Evolutionary conservation across 1,140 invertebrate species (phyloP).

Genomic region (Lasioglossum baleicum): DNA sequence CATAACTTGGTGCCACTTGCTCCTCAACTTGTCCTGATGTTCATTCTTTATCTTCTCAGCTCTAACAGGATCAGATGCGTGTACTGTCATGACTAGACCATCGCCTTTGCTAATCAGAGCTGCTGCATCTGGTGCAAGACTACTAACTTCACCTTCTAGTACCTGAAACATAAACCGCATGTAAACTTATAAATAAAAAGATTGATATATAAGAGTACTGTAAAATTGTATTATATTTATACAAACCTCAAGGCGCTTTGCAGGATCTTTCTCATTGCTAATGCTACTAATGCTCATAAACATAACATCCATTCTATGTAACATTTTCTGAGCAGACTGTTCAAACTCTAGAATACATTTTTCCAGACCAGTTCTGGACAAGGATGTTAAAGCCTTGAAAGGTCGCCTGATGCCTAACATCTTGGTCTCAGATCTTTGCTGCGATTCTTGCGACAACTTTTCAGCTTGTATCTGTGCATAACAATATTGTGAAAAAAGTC

Average conservation of each 20-base stretch:
- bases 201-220: neutral
- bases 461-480: constrained; percentile 53
- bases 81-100: constrained; percentile 85
- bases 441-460: constrained; percentile 38
- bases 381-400: constrained; percentile 35
- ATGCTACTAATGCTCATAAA: constrained; percentile 84
- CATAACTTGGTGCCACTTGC: constrained; percentile 85
- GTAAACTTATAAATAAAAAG: neutral
- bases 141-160: constrained; percentile 83
- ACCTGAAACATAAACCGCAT: constrained; percentile 74
- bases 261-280: constrained; percentile 84
- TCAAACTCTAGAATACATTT: constrained; percentile 81
- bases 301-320: constrained; percentile 85
- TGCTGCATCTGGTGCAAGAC: constrained; percentile 88
- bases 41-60: constrained; percentile 82
- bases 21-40: constrained; percentile 83
- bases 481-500: constrained; percentile 17
- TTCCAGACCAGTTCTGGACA: constrained; percentile 76
- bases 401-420: constrained; percentile 24
- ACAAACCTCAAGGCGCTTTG: constrained; percentile 83
- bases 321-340: constrained; percentile 83
- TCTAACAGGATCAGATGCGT: constrained; percentile 80
- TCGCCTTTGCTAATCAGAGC: constrained; percentile 89
- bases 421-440: constrained; percentile 43
- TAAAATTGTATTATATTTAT: neutral